Base-by-base conservation (phyloP, 2,797 vertebrate species). In the Centroberyx gerrardi region DNA sequence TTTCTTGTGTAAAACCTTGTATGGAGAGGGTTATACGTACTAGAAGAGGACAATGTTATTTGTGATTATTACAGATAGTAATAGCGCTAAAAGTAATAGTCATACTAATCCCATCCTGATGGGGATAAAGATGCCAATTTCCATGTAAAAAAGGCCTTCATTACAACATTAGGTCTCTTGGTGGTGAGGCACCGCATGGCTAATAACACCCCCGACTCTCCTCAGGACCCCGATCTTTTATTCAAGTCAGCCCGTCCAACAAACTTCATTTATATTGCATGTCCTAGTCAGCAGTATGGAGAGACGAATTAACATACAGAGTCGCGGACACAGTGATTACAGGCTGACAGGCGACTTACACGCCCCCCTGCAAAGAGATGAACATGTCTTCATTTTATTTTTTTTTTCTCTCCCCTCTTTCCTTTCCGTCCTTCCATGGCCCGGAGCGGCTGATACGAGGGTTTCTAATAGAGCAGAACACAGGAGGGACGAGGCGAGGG, bases 201-300 rank as follows among this genome's bases (percentile, higher is more conserved):
- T 91, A 93, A 93, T 91, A 91, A 91, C 88, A 81, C 80, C 82
- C 82, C 76, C n/a, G 79, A 84, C 89, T 92, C 89, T 92, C 90
- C 88, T 89, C 89, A 85, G 92, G 92, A 92, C 88, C 90, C 90
- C 90, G 90, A 90, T 92, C 87, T 93, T 90, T 91, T 91, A 90
- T 92, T 93, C 92, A 88, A 90, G 86, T 86, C 90, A 92, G 91
- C 90, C 87, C 95, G 95, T 95, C 95, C 94, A 94, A 94, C 94
- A 95, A 96, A 97, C 97, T 96, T 97, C 96, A 96, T 96, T 96
- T 96, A 97, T 97, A 94, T 97, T 97, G 96, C 96, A 96, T 95
- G 95, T 96, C 95, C 95, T 95, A 96, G 96, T 96, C 96, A 96
- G 96, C 95, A 92, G 95, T 95, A 96, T 95, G 95, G 74, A 91